Percentiles rank a stretch among this genome's conserved stretches.
phyloP scores from a whole-genome alignment of 1,140 invertebrate species.

The Drosophila mauritiana region DNA sequence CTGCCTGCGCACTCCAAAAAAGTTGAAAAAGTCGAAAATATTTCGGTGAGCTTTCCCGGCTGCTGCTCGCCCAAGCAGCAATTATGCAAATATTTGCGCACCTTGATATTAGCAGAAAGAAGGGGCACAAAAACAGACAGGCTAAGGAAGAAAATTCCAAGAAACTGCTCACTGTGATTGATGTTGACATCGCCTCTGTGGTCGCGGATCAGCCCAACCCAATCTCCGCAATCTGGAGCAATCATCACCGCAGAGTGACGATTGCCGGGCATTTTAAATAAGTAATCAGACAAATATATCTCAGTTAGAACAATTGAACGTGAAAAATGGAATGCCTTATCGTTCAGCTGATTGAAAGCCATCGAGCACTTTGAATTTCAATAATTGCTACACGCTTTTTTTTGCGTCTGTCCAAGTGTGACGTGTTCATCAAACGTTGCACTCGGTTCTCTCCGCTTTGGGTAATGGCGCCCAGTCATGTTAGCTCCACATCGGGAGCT shows the following conservation, averaged over 20 bases:
- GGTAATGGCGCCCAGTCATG: constrained; percentile 57
- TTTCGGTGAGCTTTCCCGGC: constrained; percentile 62
- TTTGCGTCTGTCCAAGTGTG: constrained; percentile 59
- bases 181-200: constrained; percentile 55
- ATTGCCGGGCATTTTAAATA: constrained; percentile 33
- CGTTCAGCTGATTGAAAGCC: constrained; percentile 49
- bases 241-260: constrained; percentile 33
- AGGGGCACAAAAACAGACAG: constrained; percentile 10
- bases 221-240: constrained; percentile 12
- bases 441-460: constrained; percentile 36
- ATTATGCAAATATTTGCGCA: constrained; percentile 80
- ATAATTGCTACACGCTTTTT: constrained; percentile 56
- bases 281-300: constrained; percentile 7
- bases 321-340: constrained; percentile 13
- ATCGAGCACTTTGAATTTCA: constrained; percentile 39
- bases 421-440: constrained; percentile 81
- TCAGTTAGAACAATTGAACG: constrained; percentile 22
- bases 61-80: constrained; percentile 65
- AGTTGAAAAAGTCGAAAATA: constrained; percentile 13
- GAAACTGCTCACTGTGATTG: constrained; percentile 74
- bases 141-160: constrained; percentile 56
- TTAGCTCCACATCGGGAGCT: constrained; percentile 13
- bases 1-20: constrained; percentile 45
- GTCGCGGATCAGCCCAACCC: constrained; percentile 13
- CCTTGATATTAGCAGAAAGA: constrained; percentile 50